Base-by-base conservation (phyloP, 1,140 invertebrate genomes). In the Medauroidea extradentata region DNA sequence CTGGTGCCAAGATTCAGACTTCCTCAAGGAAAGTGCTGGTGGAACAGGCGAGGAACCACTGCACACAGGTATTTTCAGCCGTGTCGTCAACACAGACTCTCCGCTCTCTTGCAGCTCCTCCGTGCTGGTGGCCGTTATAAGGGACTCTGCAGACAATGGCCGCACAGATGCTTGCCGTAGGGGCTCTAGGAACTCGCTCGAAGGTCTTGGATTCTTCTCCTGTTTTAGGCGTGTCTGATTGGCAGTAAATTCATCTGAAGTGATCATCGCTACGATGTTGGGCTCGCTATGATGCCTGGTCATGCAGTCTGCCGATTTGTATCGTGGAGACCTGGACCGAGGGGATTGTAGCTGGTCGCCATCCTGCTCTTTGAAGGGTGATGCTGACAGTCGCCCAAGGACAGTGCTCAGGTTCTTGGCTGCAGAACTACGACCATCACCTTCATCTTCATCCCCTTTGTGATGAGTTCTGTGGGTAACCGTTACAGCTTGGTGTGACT, bases 1-100 rank as follows among this genome's bases (percentile, higher is more conserved):
- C 62, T 90, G 86, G 66, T 90, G 85, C 88, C 89, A 91, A 0
- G 89, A 90, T 71, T 89, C 88, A 2, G 87, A 89, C 69, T 89
- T 88, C 34, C 83, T 85, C n/a, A 90, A 69, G 0, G 79, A 78
- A 25, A 72, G 73, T 18, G 69, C 24, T 29, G 77, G 59, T 68
- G 69, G 18, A 66, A 71, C 0, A 71, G 70, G 57, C 67, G 69
- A 25, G 55, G 68, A 5, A 19, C 27, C 54, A 44, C 19, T 42
- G 61, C 39, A 46, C 25, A 69, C 56, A 46, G 74, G 71, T 52
- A 77, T 72, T 44, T 77, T 71, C 25, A 78, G 71, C 64, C 75
- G 71, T 19, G 73, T 73, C n/a, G 74, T 75, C 14, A 78, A 63
- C 7, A 76, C 67, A 7, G 72, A 67, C 63, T 75, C 73, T 14